Base-by-base conservation (phyloP, 2,888 invertebrate genomes). In the Limnephilus auricula region DNA sequence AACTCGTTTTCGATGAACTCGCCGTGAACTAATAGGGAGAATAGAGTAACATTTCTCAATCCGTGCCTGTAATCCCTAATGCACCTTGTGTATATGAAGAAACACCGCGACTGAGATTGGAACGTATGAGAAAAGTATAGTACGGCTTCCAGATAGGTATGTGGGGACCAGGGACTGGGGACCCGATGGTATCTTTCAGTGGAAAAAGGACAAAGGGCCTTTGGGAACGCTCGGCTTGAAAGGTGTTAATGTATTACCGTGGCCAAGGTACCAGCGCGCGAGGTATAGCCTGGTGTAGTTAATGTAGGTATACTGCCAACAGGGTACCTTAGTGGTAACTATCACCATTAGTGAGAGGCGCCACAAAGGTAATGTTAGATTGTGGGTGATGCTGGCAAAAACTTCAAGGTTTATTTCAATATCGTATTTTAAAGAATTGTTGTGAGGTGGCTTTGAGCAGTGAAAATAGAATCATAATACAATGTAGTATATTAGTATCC, bases 241-340 rank as follows among this genome's bases (percentile, higher is more conserved):
- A 95, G 95, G 95, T 95, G 95, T 94, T 95, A 95, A 95, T 95
- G 95, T 94, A 94, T 94, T 93, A 91, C 92, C 90, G 91, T n/a
- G 65, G 65, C 25, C 65, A 37, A 50, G 92, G 88, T 89, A 90
- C 90, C 91, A 65, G 25, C 65, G 65, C 18, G 65, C 65, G 65
- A 65, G 65, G 65, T 65, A 65, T 65, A 65, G n/a, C 25, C 65
- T 65, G 65, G 25, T n/a, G 65, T 65, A 65, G 65, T 9, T 65
- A 65, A 25, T n/a, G 65, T 65, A 65, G 65, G 25, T 65, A 65
- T 65, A 65, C 65, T 65, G 25, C n/a, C 65, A 25, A 65, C 65
- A 65, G 25, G 65, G 65, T 65, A 65, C 65, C 25, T 34, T 82
- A 82, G 34, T 34, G 34, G 84, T 91, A 84, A 92, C 92, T 92